Conservation (phyloP, 2,888 invertebrate species). For the Eupelmus urozonus region DNA sequence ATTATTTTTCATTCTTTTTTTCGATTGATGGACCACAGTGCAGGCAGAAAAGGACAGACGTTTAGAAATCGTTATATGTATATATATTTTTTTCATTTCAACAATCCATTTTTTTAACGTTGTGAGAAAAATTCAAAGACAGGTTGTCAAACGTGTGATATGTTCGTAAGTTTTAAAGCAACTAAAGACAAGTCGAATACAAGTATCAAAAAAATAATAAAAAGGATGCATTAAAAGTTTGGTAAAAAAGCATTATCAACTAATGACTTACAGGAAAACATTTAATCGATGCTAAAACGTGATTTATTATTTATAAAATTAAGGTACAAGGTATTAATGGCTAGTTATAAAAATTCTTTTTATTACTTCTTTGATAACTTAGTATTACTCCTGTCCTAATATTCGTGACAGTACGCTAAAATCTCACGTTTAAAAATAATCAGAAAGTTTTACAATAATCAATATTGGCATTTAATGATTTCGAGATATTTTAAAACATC, state of each 20-base stretch:
- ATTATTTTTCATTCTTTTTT: conserved; percentile 14
- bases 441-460: conserved; percentile 21
- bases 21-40: conserved; percentile 24
- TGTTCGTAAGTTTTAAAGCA: conserved; percentile 43
- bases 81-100: conserved; percentile 16
- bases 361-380: conserved; percentile 41
- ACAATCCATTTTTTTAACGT: conserved; percentile 25
- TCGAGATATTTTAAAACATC: conserved; percentile 26
- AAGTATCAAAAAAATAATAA: conserved; percentile 47
- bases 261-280: not conserved
- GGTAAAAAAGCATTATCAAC: conserved; percentile 31
- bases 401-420: conserved; percentile 25
- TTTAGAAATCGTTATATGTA: conserved; percentile 37
- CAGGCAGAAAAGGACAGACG: conserved; percentile 43
- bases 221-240: conserved; percentile 22
- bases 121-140: conserved; percentile 33
- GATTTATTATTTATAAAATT: conserved; percentile 20
- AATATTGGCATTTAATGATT: conserved; percentile 28
- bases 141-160: conserved; percentile 41
- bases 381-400: not conserved
- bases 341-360: conserved; percentile 36
- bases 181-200: conserved; percentile 13
- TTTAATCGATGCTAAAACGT: not conserved
- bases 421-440: conserved; percentile 24
- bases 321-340: not conserved